Evolutionary conservation across 2,113 vertebrate species (phyloP).

Genomic region (Muscicapa adusta): DNA sequence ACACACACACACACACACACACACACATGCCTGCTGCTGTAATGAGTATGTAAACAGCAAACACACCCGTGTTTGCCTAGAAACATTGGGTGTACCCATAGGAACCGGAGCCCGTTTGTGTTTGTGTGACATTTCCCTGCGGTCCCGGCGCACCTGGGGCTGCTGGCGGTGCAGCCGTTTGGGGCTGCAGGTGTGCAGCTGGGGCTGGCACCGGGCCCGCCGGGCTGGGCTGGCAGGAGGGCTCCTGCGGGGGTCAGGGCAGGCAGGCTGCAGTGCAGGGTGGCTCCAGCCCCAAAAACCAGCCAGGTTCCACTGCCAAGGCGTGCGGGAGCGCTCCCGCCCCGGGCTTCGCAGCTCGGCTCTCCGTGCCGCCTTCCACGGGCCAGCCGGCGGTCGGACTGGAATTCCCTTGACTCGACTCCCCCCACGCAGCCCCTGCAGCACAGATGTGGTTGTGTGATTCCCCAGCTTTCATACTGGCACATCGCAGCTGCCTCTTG

Average conservation of each 20-base stretch:
- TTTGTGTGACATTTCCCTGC: accelerated
- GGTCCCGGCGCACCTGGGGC: not conserved
- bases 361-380: accelerated
- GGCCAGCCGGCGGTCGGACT: accelerated
- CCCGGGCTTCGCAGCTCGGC: accelerated
- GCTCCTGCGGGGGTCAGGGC: not conserved
- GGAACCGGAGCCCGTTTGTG: accelerated
- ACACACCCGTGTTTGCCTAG: not conserved
- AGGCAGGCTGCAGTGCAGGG: not conserved
- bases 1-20: accelerated
- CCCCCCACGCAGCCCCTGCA: not conserved
- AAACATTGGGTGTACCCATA: accelerated
- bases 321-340: accelerated
- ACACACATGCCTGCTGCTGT: accelerated
- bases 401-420: accelerated
- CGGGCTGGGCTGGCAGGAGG: not conserved
- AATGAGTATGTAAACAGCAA: not conserved
- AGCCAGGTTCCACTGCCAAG: accelerated
- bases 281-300: not conserved
- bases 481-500: not conserved
- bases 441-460: accelerated
- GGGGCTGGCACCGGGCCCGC: not conserved
- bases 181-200: accelerated
- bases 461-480: accelerated
- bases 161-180: accelerated